Evolutionary conservation across 2,113 vertebrate genomes (phyloP).

Genomic region (Recurvirostra avosetta): DNA sequence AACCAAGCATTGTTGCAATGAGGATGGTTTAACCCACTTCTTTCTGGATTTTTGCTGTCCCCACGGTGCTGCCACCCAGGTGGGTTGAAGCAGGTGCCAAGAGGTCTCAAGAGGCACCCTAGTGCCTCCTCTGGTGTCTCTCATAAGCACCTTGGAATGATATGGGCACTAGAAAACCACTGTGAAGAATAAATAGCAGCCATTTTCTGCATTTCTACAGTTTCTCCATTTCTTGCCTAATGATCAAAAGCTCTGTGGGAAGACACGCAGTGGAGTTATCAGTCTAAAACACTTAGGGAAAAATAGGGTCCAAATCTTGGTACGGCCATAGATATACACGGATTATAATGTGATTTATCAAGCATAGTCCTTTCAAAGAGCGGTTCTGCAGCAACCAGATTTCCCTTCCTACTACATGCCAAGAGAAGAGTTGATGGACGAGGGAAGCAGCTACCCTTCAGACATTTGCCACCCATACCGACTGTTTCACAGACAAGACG

Average conservation of each 20-base stretch:
- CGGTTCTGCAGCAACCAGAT: background rate
- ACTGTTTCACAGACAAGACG: background rate
- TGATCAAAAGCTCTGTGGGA: background rate
- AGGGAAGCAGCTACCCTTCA: background rate
- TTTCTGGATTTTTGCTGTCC: background rate
- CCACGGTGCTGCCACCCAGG: background rate
- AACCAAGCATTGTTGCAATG: background rate
- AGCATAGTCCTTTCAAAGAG: background rate
- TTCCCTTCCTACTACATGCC: background rate
- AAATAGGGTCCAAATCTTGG: background rate
- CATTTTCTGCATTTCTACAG: background rate
- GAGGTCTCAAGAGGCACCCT: background rate
- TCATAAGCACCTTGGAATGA: background rate
- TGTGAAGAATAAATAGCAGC: background rate
- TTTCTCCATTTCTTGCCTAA: background rate
- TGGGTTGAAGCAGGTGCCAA: rapidly evolving
- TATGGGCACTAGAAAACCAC: background rate
- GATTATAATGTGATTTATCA: background rate
- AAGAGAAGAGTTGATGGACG: background rate
- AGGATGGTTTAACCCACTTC: background rate
- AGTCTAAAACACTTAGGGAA: background rate
- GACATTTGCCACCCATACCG: background rate
- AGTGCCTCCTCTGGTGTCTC: background rate
- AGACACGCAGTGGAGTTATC: background rate
- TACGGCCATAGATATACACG: rapidly evolving